Base-by-base conservation (phyloP, 2,888 invertebrate genomes). In the Acholoe squamosa region DNA sequence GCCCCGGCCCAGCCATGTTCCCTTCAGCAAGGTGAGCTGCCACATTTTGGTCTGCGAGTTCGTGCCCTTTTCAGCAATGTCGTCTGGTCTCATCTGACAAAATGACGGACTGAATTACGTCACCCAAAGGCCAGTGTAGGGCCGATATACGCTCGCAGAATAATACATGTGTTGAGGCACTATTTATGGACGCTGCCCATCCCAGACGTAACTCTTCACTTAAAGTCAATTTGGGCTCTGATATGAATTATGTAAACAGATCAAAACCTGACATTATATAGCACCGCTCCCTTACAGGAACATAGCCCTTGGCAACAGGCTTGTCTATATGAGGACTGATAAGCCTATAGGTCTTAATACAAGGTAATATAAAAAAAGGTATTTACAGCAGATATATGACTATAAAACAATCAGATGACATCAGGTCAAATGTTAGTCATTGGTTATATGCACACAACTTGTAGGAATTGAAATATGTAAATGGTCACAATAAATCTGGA, bases 1-100 rank as follows among this genome's bases (percentile, higher is more conserved):
- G 19, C 5, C 80, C 33, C n/a, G 16, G 25, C 76, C 61, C 3
- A 19, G 76, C 3, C 76, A 7, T 34, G 34, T 43, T 33, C 34
- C 80, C 33, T 34, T 33, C 80, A 80, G 22, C 80, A 0, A 34
- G 80, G 34, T 5, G 14, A 71, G 3, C 71, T 61, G 28, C 22
- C 34, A 19, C 33, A 43, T 34, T 80, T 80, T 43, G 43, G 34
- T n/a, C 80, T 16, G 16, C 25, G 3, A n/a, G 80, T 80, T 80
- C 80, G 80, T 43, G 80, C 80, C 80, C 80, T 80, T 80, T 80
- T 80, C 34, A 16, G 80, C 25, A 31, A n/a, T 80, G 80, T 80
- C 80, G 80, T 80, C 80, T 80, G 80, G 34, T 80, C 71, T 14
- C 34, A 14, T 33, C 34, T 80, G 80, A 80, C 34, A 43, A 80